Conservation (phyloP, 2,113 vertebrate species). For the Globicephala melas region DNA sequence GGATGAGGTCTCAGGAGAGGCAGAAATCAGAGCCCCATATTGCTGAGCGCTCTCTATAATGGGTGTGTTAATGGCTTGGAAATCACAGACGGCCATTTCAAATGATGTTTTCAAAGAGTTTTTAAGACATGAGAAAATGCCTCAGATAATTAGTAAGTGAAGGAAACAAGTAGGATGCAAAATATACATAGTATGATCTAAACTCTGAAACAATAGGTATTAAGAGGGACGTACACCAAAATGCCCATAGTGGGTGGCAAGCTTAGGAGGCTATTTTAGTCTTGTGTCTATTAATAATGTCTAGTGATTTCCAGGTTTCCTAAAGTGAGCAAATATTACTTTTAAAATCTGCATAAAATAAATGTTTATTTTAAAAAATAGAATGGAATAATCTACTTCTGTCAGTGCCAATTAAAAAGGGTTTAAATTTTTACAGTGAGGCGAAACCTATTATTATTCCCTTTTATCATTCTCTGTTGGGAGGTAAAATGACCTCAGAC, state of each 20-base stretch:
- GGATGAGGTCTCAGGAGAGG: background rate
- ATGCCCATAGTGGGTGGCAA: background rate
- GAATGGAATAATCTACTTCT: background rate
- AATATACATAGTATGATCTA: background rate
- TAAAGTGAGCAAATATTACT: background rate
- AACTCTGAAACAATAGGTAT: background rate
- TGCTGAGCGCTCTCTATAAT: background rate
- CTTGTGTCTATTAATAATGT: background rate
- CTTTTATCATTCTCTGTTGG: background rate
- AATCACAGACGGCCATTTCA: background rate
- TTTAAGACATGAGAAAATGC: constrained; percentile 15
- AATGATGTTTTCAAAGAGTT: constrained; percentile 31
- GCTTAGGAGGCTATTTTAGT: background rate
- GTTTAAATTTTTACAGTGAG: background rate
- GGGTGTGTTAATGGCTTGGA: background rate
- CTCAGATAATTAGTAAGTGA: background rate
- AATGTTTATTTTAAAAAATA: constrained; percentile 24
- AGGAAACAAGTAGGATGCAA: constrained; percentile 18
- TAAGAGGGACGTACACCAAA: background rate
- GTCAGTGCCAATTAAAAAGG: constrained; percentile 25
- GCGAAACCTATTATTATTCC: background rate
- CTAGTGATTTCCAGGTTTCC: constrained; percentile 14
- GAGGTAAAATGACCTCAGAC: background rate
- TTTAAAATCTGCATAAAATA: constrained; percentile 18
- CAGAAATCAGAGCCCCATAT: background rate